Base-by-base conservation (phyloP, 2,888 invertebrate species). In the Phorcus lineatus region DNA sequence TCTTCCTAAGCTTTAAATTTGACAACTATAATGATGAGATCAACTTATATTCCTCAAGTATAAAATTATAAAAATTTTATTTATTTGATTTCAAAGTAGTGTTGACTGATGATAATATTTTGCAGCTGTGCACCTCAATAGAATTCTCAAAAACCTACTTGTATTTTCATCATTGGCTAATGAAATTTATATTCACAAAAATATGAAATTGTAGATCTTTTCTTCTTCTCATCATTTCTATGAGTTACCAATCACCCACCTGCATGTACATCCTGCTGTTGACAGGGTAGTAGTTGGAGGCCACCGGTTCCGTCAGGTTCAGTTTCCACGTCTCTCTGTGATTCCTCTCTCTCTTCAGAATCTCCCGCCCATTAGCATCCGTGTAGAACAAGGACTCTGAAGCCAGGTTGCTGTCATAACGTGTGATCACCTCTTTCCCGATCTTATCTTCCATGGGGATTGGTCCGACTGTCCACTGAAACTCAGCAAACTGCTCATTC, bases 301-400 rank as follows among this genome's bases (percentile, higher is more conserved):
- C 88, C 3, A 92, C 88, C 11, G 88, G 87, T 80, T 92, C 92
- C 17, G 94, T 93, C 11, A 97, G 89, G 0, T 95, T 94, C 0
- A 94, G 93, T 83, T 94, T 89, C 95, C 96, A 99, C 0, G 97
- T 96, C 0, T 96, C 96, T 13, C 98, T 94, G 80, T 88, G 86
- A 79, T 92, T 86, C 7, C 88, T 93, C 92, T 84, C 94, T 47
- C 98, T 94, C 88, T 95, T 95, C 36, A 98, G 88, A 92, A 96
- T 95, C 92, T 98, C 97, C 16, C 99, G 94, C 0, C 98, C 99
- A 92, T 99, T 99, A 0, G 97, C 96, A 91, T 99, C 99, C 0
- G 99, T 99, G 91, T 95, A 97, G 92, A 99, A 99, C 0, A 84
- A 79, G 0, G 84, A 83, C 0, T 89, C 78, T 11, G 86, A 89